A percentile compares a stretch with the other conserved stretches of the same genome.
These are phyloP conservation scores for Holothuria leucospilota DNA, from an alignment of 53 echinoderm and acorn worm genomes.

Conservation along the genomic window DNA sequence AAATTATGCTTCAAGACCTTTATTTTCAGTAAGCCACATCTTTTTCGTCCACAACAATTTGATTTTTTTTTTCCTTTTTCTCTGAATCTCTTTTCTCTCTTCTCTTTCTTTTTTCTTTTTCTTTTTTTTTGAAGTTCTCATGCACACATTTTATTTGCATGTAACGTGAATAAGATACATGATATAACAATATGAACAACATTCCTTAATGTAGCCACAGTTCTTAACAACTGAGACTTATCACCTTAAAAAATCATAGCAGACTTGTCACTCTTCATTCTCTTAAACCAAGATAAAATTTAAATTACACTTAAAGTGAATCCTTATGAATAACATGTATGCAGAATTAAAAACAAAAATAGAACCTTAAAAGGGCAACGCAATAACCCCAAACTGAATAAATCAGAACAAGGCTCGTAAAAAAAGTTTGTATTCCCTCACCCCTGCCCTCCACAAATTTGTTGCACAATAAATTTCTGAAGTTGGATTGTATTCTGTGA, in stretches of 20 bases:
- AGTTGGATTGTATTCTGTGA: no score
- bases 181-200: conserved; percentile 31
- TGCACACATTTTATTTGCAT: conserved; percentile 37
- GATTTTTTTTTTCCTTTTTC: not conserved
- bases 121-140: not conserved
- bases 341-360: not conserved
- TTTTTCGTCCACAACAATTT: not conserved
- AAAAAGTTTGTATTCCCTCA: no score
- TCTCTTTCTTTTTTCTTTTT: not conserved
- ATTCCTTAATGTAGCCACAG: not conserved
- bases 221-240: not conserved
- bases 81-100: not conserved
- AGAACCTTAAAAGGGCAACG: not conserved
- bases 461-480: no score
- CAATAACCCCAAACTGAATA: no score
- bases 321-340: not conserved
- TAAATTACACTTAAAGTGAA: not conserved
- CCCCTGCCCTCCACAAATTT: no score
- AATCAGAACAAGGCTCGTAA: no score
- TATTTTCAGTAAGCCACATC: no score
- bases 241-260: not conserved
- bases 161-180: conserved; percentile 29
- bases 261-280: not conserved
- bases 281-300: conserved; percentile 10
- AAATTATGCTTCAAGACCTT: no score